A percentile compares a stretch with the other conserved stretches of the same genome.
phyloP scores from a whole-genome alignment of 2,888 invertebrate genomes.

The Hydrotaea diabolus region DNA sequence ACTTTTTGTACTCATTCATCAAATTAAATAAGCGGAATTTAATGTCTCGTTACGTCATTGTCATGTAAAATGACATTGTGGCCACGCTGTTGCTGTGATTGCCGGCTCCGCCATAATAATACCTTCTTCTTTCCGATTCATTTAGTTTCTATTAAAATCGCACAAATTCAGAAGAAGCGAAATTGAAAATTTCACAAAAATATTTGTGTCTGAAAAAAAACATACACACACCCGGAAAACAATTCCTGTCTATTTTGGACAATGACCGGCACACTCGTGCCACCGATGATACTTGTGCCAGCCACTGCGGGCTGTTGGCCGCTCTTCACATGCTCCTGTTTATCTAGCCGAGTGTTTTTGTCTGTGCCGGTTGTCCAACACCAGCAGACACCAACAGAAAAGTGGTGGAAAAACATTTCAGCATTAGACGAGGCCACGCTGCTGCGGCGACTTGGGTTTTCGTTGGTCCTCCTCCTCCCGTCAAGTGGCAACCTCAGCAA shows the following conservation, averaged over 20 bases:
- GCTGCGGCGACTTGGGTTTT: background rate
- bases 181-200: slow-evolving; percentile 7
- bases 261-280: slow-evolving; percentile 54
- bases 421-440: slow-evolving; percentile 14
- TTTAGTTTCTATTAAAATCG: background rate
- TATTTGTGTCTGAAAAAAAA: slow-evolving; percentile 42
- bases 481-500: slow-evolving; percentile 26
- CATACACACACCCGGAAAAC: slow-evolving; percentile 64
- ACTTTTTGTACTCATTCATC: background rate
- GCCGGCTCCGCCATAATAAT: background rate
- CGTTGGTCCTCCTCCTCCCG: background rate
- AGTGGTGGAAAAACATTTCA: background rate
- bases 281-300: too few species aligned
- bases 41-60: slow-evolving; percentile 16
- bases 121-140: background rate
- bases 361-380: slow-evolving; percentile 1
- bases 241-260: slow-evolving; percentile 62
- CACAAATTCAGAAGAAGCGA: background rate
- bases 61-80: slow-evolving; percentile 19
- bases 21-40: slow-evolving; percentile 21
- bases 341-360: slow-evolving; percentile 1
- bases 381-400: background rate
- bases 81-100: background rate
- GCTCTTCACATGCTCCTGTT: slow-evolving; percentile 3
- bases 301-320: background rate